Percentiles rank a stretch among this genome's conserved stretches.
Conservation (phyloP, 2,113 vertebrate genomes). For the Leptobrachium leishanense region DNA sequence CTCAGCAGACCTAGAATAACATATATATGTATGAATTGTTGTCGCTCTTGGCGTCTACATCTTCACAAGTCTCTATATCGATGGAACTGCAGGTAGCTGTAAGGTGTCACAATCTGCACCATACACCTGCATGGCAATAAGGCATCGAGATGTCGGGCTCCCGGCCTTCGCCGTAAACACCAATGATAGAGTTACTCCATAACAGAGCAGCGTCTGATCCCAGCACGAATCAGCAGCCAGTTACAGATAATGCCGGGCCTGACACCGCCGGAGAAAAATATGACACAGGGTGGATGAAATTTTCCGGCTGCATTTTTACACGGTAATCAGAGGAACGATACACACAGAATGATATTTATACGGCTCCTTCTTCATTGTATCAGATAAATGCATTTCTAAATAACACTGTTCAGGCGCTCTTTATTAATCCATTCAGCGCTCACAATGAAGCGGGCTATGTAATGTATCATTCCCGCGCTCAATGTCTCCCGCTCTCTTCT, state of each 20-base stretch:
- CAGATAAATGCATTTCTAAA: conserved; percentile 24
- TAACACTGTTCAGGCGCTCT: conserved; percentile 16
- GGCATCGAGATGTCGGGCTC: not conserved
- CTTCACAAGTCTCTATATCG: not conserved
- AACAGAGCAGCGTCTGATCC: not conserved
- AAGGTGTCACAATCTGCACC: not conserved
- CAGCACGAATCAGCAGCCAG: not conserved
- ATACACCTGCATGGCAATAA: not conserved
- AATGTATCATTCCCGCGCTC: conserved; percentile 3
- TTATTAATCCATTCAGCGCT: conserved; percentile 25
- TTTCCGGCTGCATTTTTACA: conserved; percentile 6
- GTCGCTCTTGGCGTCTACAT: not conserved
- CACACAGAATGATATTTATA: conserved; percentile 13
- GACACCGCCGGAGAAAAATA: conserved; percentile 12
- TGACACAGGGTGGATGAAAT: conserved; percentile 22
- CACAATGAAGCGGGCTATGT: conserved; percentile 14
- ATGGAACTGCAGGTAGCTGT: not conserved
- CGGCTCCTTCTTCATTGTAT: conserved; percentile 6
- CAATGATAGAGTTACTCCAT: not conserved
- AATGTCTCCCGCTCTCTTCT: not conserved
- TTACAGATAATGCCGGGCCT: not conserved
- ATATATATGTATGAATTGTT: not conserved
- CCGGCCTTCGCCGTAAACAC: not conserved
- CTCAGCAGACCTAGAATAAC: not conserved
- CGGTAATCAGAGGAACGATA: not conserved